Evolutionary conservation across 2,797 vertebrate species (phyloP).

Genomic region (Decapterus maruadsi): DNA sequence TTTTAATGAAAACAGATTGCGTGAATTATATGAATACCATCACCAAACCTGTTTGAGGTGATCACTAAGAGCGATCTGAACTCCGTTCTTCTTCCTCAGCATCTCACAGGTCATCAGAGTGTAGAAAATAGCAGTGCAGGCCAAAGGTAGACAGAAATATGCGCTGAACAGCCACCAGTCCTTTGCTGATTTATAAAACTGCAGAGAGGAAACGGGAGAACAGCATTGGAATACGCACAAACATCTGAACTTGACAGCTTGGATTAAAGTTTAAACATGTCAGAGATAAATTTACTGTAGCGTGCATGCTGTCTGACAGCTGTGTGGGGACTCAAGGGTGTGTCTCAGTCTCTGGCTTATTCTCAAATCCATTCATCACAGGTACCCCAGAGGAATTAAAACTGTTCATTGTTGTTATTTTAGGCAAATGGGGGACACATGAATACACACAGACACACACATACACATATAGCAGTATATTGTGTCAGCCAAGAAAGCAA

Average conservation of each 20-base stretch:
- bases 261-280: constrained; percentile 30
- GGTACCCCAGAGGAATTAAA: constrained; percentile 15
- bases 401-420: constrained; percentile 32
- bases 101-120: constrained; percentile 96
- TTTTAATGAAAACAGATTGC: not conserved
- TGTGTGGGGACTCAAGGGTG: constrained; percentile 7
- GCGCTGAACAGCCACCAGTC: constrained; percentile 98
- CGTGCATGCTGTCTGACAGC: constrained; percentile 14
- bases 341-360: constrained; percentile 26
- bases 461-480: constrained; percentile 12
- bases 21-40: not conserved
- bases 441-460: not conserved
- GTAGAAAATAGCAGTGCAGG: constrained; percentile 95
- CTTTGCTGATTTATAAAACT: constrained; percentile 95
- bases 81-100: constrained; percentile 85
- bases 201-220: constrained; percentile 44
- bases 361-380: constrained; percentile 46
- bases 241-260: constrained; percentile 32
- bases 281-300: constrained; percentile 31
- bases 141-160: constrained; percentile 96
- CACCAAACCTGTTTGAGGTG: constrained; percentile 83
- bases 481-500: not conserved
- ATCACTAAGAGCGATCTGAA: constrained; percentile 85
- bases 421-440: constrained; percentile 10
- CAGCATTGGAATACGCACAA: constrained; percentile 12